These are phyloP conservation scores for Marmota flaviventris DNA, from an alignment of 2,113 vertebrate species.

Conservation along the genomic window DNA sequence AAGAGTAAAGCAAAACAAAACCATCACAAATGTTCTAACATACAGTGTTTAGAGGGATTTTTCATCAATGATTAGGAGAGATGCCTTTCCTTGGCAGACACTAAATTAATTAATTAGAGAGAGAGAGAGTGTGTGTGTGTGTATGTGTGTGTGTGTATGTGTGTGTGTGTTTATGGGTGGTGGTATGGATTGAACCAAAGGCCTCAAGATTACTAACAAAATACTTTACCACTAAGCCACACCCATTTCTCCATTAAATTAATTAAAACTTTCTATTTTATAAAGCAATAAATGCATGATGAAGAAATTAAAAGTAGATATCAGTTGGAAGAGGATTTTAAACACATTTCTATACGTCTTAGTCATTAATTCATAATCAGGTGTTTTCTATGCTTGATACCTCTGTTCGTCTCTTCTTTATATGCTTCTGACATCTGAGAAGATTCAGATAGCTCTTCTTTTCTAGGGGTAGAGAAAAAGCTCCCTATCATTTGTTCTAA, in stretches of 20 bases:
- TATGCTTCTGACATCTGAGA: background rate
- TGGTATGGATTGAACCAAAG: background rate
- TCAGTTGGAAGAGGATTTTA: background rate
- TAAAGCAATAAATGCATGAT: slow-evolving; percentile 3
- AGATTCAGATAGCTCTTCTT: background rate
- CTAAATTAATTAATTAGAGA: background rate
- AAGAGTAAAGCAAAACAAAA: slow-evolving; percentile 16
- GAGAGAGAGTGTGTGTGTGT: too few relatives aligned
- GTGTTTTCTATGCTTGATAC: background rate
- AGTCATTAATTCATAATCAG: background rate
- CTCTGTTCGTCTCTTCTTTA: background rate
- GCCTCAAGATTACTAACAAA: background rate
- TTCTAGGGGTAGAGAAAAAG: background rate
- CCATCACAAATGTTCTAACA: background rate
- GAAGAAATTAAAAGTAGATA: background rate
- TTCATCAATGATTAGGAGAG: background rate
- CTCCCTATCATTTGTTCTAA: background rate
- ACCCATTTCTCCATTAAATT: background rate
- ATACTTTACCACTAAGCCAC: background rate
- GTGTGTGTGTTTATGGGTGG: too few relatives aligned
- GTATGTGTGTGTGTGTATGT: background rate
- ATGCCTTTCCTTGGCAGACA: background rate
- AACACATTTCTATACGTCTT: background rate
- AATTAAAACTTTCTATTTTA: background rate
- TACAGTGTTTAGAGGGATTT: background rate